Evolutionary conservation across 2,888 invertebrate genomes (phyloP), one percentile per base, ranked within the genome.

Genomic region (Tuta absoluta): DNA sequence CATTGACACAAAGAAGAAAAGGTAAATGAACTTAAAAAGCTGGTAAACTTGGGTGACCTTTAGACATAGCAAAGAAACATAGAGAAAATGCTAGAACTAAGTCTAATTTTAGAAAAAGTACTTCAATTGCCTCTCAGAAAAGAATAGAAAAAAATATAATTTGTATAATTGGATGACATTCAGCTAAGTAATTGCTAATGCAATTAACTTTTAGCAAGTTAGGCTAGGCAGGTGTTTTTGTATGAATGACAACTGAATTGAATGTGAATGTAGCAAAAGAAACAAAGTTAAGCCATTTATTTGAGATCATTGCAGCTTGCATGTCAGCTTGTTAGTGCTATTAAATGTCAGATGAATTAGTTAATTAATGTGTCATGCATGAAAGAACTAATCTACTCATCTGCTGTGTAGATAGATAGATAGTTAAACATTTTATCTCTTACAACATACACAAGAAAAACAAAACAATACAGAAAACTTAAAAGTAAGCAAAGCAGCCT

Each of bases 171-270:
- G 33, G n/a, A 56, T 17, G 33, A 33, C 33, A 56, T 17, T 17
- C 7, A 17, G 1, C 23, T 12, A 2, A 53, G n/a, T 24, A 28
- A 12, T 56, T n/a, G 56, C 33, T 24, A 33, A 56, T n/a, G 56
- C 33, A 56, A 56, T 33, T 10, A 24, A 28, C 28, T 23, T 53
- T n/a, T 53, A 49, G 49, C 49, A 1, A 10, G 4, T 21, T 19
- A 12, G 23, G 56, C n/a, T 56, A 51, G 24, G 56, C 56, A 56
- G 56, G 56, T 56, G 56, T 2, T 28, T n/a, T 45, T 45, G n/a
- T 45, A 8, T 56, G 11, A 53, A 8, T 23, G 23, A 53, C 51
- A 53, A 24, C 51, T 53, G 51, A 23, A 53, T 19, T 53, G 23
- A 23, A 5, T 23, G 19, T 51, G 14, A 19, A 19, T 48, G 19